Conservation (phyloP, 2,113 vertebrate genomes). For the Platichthys flesus region DNA sequence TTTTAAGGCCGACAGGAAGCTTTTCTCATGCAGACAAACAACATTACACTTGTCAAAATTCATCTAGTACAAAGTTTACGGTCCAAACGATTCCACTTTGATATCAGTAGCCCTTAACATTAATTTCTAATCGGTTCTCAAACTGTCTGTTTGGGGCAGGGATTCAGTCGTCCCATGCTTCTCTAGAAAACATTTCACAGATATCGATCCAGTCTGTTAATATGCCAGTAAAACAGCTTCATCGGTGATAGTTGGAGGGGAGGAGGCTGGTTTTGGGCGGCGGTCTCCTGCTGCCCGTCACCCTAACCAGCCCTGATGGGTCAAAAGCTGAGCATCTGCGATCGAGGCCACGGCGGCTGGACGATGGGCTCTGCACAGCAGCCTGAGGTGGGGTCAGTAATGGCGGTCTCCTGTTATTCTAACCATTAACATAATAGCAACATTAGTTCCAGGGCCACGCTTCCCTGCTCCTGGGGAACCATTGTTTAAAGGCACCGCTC, state of each 20-base stretch:
- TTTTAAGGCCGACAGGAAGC: neutral
- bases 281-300: conserved; percentile 58
- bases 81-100: conserved; percentile 2
- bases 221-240: neutral
- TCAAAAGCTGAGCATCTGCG: conserved; percentile 44
- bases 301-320: conserved; percentile 71
- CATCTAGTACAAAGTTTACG: neutral
- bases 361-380: conserved; percentile 50
- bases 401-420: conserved; percentile 79
- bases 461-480: conserved; percentile 67
- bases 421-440: conserved; percentile 83
- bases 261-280: neutral
- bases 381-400: conserved; percentile 68
- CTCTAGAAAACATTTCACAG: neutral
- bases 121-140: too few relatives aligned
- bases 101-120: neutral
- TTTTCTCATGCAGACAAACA: neutral
- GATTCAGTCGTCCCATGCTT: too few relatives aligned
- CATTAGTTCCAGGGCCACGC: conserved; percentile 82
- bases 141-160: too few relatives aligned
- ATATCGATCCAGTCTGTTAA: conserved; percentile 1
- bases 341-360: conserved; percentile 25
- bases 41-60: conserved; percentile 14
- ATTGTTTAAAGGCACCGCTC: conserved; percentile 69
- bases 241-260: too few relatives aligned